These are phyloP conservation scores for Uloborus diversus DNA, from an alignment of 1,140 invertebrate genomes.

Conservation along the genomic window DNA sequence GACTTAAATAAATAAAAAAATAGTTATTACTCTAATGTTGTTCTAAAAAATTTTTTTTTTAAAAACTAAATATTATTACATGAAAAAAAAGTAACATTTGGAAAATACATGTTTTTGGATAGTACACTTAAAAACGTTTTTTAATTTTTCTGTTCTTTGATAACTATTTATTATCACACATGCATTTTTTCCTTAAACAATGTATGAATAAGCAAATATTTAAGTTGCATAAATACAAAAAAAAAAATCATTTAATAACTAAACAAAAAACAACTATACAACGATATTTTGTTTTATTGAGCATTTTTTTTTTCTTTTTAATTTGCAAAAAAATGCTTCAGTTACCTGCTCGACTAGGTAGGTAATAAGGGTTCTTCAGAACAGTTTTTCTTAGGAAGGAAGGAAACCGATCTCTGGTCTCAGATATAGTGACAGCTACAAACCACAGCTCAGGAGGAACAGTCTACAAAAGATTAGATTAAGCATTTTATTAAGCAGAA, in stretches of 20 bases:
- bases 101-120: no score
- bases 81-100: no score
- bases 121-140: no score
- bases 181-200: no score
- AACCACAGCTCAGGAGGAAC: slow-evolving; percentile 66
- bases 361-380: slow-evolving; percentile 27
- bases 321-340: background rate
- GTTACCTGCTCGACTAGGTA: slow-evolving; percentile 27
- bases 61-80: no score
- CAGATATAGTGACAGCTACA: slow-evolving; percentile 64
- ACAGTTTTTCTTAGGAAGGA: slow-evolving; percentile 62
- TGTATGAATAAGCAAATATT: background rate
- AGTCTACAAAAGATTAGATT: slow-evolving; percentile 61
- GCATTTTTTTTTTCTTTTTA: background rate
- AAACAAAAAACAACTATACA: background rate
- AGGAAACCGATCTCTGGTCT: slow-evolving; percentile 63
- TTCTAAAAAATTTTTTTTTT: no score
- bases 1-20: no score
- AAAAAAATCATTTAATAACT: background rate
- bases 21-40: no score
- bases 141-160: no score
- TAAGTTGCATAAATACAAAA: background rate
- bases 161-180: no score
- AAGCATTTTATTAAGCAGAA: no score
- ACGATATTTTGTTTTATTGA: background rate